Conservation (phyloP, 64 coral and sea anemone genomes). For the Trachythela sp. region DNA sequence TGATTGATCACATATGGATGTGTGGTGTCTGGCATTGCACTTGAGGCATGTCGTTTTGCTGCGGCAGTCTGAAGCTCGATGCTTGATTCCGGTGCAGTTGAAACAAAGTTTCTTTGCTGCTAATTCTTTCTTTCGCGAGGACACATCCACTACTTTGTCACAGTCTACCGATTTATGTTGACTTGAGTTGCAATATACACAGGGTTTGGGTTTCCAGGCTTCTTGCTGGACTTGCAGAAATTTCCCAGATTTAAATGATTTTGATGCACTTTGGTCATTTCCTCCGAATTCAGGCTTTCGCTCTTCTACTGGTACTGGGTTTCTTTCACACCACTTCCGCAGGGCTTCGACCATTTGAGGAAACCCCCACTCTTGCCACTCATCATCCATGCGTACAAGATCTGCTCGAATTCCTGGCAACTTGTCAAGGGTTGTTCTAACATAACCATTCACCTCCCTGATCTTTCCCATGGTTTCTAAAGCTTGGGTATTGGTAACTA, state of each 20-base stretch:
- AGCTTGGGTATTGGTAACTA: neutral
- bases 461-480: constrained; percentile 27
- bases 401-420: constrained; percentile 21
- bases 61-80: neutral
- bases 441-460: constrained; percentile 32
- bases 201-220: neutral
- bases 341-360: constrained; percentile 19
- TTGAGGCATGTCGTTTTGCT: neutral
- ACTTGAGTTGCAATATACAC: neutral
- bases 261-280: neutral
- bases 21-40: neutral
- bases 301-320: neutral
- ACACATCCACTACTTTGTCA: neutral
- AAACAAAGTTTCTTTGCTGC: neutral
- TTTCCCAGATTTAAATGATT: neutral
- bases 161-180: neutral
- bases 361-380: constrained; percentile 36
- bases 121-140: neutral
- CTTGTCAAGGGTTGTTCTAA: constrained; percentile 22
- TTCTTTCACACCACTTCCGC: constrained; percentile 20
- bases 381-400: constrained; percentile 23
- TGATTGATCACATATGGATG: neutral
- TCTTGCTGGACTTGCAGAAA: neutral
- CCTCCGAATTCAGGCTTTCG: neutral
- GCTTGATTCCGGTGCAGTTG: neutral